Base-by-base conservation (phyloP, 1,140 invertebrate species). In the Nasonia vitripennis region DNA sequence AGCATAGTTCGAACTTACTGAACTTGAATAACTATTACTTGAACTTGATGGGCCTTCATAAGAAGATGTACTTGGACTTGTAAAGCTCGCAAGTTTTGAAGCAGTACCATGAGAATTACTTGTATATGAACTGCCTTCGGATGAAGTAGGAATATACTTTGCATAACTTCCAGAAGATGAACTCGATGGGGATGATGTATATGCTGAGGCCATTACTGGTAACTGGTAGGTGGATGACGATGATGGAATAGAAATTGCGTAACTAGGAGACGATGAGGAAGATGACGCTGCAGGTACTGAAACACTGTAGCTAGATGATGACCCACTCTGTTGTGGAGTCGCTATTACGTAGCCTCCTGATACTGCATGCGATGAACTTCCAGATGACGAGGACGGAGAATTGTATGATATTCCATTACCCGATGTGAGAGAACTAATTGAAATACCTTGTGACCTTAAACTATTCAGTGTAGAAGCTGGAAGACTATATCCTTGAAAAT, bases 161-260 rank as follows among this genome's bases (percentile, higher is more conserved):
- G 87, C 83, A 6, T 71, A 80, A 23, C n/a, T 45, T 51, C 17
- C 20, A 0, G 89, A 86, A n/a, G 81, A 81, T 10, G 87, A 85
- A 14, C 48, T 68, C 2, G 87, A 85, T 11, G 88, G 85, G 5
- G 87, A 87, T 11, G 85, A 86, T 1, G 89, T 74, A 23, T 91
- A 90, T 10, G 89, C 89, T 1, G 87, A 73, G 0, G 90, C 87
- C 5, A 91, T 88, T 48, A 89, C 83, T 0, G 92, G 91, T 2
- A 92, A 78, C 23, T 84, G 87, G 48, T 93, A 93, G 20, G 86
- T 91, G 1, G 91, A 88, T 31, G 89, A 89, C 10, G 90, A 89
- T 31, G 87, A 83, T n/a, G 88, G 80, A 27, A 88, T 73, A 10
- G 80, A 9, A 41, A 77, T 79, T 1, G 80, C 68, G 48, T 87